phyloP scores from a whole-genome alignment of 2,888 invertebrate species.

The Caradrina clavipalpis region DNA sequence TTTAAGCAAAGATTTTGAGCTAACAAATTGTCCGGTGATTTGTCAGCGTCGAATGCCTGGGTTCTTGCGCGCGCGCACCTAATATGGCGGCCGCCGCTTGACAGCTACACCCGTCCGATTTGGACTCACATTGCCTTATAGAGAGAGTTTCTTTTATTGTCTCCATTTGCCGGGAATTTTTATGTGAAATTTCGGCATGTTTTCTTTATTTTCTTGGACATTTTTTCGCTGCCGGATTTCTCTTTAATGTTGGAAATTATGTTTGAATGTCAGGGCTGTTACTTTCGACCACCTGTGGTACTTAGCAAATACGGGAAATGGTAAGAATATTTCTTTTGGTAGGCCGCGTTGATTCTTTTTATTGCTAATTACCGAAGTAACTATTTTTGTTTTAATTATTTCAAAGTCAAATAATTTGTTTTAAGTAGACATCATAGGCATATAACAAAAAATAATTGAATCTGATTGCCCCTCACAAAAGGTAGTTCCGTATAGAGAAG shows the following conservation, averaged over 20 bases:
- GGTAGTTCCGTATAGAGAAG: no score
- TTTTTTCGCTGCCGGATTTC: constrained; percentile 50
- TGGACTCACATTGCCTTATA: constrained; percentile 75
- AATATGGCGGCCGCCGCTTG: constrained; percentile 81
- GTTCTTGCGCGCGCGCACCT: constrained; percentile 82
- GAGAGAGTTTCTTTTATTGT: constrained; percentile 80
- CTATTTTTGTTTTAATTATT: no score
- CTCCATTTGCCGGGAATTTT: constrained; percentile 72
- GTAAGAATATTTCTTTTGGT: constrained; percentile 18
- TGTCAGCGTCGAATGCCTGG: constrained; percentile 85
- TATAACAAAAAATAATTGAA: no score
- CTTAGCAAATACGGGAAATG: constrained; percentile 20
- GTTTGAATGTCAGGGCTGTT: constrained; percentile 40
- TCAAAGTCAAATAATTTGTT: background rate
- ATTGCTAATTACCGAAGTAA: no score
- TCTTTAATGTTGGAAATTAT: constrained; percentile 59
- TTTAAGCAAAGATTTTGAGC: constrained; percentile 69
- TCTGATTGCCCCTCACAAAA: no score
- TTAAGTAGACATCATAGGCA: no score
- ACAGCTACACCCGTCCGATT: constrained; percentile 77
- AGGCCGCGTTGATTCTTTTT: background rate
- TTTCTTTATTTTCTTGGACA: constrained; percentile 59
- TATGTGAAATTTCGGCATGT: constrained; percentile 69
- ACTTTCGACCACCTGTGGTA: constrained; percentile 55
- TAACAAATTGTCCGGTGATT: constrained; percentile 89